A percentile compares a stretch with the other conserved stretches of the same genome.
Evolutionary conservation across 2,113 vertebrate genomes (phyloP).

Genomic region (Myotis brandtii): DNA sequence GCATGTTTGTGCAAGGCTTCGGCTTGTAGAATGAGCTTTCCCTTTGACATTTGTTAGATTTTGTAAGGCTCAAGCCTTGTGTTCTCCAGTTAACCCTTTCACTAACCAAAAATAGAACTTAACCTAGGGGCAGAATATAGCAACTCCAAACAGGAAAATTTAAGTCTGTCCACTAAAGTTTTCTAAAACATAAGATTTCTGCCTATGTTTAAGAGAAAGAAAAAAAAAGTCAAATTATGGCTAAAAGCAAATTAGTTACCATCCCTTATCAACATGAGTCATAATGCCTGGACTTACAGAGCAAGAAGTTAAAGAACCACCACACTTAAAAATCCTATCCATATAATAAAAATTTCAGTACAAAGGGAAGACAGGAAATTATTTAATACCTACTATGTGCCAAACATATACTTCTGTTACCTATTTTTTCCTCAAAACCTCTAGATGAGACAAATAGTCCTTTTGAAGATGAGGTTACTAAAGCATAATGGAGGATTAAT

Average conservation of each 20-base stretch:
- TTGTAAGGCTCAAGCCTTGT: no score
- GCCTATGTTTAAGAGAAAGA: not conserved
- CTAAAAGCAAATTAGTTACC: not conserved
- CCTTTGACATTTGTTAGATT: no score
- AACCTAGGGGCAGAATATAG: not conserved
- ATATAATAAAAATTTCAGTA: not conserved
- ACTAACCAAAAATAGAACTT: conserved; percentile 36
- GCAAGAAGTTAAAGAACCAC: conserved; percentile 8
- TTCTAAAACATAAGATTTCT: conserved; percentile 28
- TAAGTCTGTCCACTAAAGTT: not conserved
- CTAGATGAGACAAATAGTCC: not conserved
- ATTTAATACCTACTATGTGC: not conserved
- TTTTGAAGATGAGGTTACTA: conserved; percentile 13
- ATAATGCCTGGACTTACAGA: not conserved
- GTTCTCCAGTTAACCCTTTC: no score
- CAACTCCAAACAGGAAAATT: not conserved
- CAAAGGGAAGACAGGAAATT: not conserved
- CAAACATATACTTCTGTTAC: not conserved
- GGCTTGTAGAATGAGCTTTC: no score
- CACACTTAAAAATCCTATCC: not conserved
- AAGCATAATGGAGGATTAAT: not conserved
- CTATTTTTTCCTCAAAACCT: not conserved
- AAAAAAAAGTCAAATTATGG: not conserved
- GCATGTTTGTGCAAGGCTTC: no score
- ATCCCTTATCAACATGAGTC: not conserved